A percentile compares a stretch with the other conserved stretches of the same genome.
These are phyloP conservation scores for Sminthurinus aureus DNA, from an alignment of 2,888 invertebrate species.

Conservation along the genomic window DNA sequence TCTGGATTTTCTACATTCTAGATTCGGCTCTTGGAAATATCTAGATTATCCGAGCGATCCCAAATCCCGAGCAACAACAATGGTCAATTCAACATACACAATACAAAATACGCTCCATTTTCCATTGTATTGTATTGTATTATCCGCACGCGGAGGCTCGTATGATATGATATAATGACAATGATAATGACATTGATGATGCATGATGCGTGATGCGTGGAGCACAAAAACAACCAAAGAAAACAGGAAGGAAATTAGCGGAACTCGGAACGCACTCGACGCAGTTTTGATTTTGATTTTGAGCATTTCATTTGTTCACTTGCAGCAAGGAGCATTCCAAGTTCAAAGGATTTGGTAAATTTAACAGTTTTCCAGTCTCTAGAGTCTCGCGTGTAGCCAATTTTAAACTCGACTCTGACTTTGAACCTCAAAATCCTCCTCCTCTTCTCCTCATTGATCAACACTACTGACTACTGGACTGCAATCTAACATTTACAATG, in stretches of 20 bases:
- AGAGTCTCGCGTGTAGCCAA: not conserved
- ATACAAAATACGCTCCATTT: too few relatives aligned
- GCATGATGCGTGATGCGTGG: not conserved
- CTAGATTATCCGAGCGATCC: not conserved
- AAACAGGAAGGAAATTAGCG: constrained; percentile 18
- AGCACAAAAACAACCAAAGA: not conserved
- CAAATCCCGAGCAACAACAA: not conserved
- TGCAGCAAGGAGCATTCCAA: too few relatives aligned
- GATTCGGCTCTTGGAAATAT: too few relatives aligned
- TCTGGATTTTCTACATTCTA: not conserved
- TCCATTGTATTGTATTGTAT: too few relatives aligned
- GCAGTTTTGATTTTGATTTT: not conserved
- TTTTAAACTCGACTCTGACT: not conserved
- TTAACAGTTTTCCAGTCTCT: not conserved
- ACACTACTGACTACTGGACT: too few relatives aligned
- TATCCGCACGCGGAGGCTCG: too few relatives aligned
- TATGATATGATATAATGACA: not conserved
- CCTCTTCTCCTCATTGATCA: too few relatives aligned
- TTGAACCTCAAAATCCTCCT: too few relatives aligned
- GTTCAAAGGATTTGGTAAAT: not conserved
- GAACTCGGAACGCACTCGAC: not conserved
- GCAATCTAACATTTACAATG: too few relatives aligned
- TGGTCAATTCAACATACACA: too few relatives aligned
- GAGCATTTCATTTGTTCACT: too few relatives aligned
- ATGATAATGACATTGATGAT: not conserved